These are phyloP conservation scores for Dendrolimus pini DNA, from an alignment of 2,888 invertebrate species.

Conservation along the genomic window DNA sequence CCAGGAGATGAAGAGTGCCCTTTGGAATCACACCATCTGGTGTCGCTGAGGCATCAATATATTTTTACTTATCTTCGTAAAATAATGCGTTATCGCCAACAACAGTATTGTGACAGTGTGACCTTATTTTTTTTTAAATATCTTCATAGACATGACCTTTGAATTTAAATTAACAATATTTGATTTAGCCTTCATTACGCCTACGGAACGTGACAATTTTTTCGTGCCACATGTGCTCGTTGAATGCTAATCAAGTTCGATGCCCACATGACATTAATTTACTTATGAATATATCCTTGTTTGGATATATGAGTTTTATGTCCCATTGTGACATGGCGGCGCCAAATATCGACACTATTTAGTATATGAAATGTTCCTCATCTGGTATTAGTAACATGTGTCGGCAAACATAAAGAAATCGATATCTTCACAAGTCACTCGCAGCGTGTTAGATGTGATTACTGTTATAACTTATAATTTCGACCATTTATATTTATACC, in stretches of 20 bases:
- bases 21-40: too few relatives aligned
- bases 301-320: constrained; percentile 17
- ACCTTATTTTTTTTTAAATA: not conserved
- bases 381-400: too few relatives aligned
- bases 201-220: constrained; percentile 30
- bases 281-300: constrained; percentile 17
- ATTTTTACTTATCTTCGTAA: too few relatives aligned
- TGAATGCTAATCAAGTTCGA: constrained; percentile 24
- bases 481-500: too few relatives aligned
- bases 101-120: not conserved
- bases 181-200: constrained; percentile 33
- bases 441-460: too few relatives aligned
- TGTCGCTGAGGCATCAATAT: too few relatives aligned
- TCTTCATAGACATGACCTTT: not conserved
- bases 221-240: constrained; percentile 17
- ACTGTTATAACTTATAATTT: too few relatives aligned
- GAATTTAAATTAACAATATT: constrained; percentile 6
- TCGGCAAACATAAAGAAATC: too few relatives aligned
- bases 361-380: not conserved
- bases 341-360: not conserved
- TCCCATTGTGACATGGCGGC: constrained; percentile 20
- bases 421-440: too few relatives aligned
- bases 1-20: too few relatives aligned
- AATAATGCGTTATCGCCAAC: not conserved
- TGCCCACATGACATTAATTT: constrained; percentile 29